Evolutionary conservation across 2,113 vertebrate genomes (phyloP), one percentile per base, ranked within the genome.

Genomic region (Poicephalus meyeri): DNA sequence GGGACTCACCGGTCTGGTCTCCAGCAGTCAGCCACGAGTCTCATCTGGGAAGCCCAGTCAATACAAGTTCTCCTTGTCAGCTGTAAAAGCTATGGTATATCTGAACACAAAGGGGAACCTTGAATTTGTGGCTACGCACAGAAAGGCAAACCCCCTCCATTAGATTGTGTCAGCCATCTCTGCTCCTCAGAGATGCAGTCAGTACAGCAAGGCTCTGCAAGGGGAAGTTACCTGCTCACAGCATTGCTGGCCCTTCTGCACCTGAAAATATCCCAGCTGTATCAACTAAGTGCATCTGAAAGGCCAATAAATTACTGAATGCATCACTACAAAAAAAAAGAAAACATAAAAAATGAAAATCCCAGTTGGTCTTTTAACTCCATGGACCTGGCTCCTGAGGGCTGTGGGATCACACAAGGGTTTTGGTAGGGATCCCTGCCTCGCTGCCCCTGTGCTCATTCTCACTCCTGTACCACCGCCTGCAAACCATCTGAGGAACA

Each of bases 331-430:
- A 8, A 44, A 71, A 80, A 72, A 80, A 35, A 17, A 55, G 50
- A 61, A 79, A 69, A 37, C 12, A 39, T 19, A 47, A 70, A 56
- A 82, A 82, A 49, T 16, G 50, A 65, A 65, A 94, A 77, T 71
- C 55, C 17, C 72, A 90, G 2, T 4, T 8, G 7, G 80, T 84
- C 69, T 78, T 55, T n/a, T 50, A 80, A 88, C 49, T 46, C 55
- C 33, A 66, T 3, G 7, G 74, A 88, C 3, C 6, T 4, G 2
- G 21, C 14, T 91, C 64, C 33, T 0, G 0, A 60, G 2, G 39
- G 29, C 69, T 60, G 29, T 44, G 52, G 61, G 12, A 2, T 60
- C 47, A 28, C 76, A 44, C 37, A 66, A 58, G 26, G 24, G 72
- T 21, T 31, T 86, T 7, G 2, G 52, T 1, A 3, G 50, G 20